Base-by-base conservation (phyloP, 2,888 invertebrate genomes). In the Ametastegia equiseti region DNA sequence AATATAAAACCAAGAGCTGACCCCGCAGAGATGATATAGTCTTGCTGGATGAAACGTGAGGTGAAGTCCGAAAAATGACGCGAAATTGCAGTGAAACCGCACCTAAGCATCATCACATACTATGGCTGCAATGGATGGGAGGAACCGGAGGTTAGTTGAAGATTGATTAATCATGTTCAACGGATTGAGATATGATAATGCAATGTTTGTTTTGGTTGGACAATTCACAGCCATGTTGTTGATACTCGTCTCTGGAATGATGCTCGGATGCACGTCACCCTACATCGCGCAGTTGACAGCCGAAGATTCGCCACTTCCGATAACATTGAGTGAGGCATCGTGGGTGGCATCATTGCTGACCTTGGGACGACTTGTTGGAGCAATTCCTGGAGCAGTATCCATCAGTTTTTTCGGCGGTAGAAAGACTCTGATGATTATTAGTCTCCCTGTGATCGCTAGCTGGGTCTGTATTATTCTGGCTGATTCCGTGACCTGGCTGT, bases 181-280 rank as follows among this genome's bases (percentile, higher is more conserved):
- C n/a, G n/a, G n/a, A n/a, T n/a, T n/a, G n/a, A n/a, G n/a, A n/a
- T n/a, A n/a, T n/a, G n/a, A n/a, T n/a, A n/a, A n/a, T n/a, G n/a
- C n/a, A n/a, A n/a, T n/a, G n/a, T n/a, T n/a, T n/a, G n/a, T n/a
- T n/a, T n/a, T n/a, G n/a, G n/a, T n/a, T n/a, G n/a, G n/a, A n/a
- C n/a, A n/a, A n/a, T 75, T 71, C 15, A 27, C 75, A 90, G 90
- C 88, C n/a, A 83, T 83, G 30, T 36, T 88, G 27, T 69, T 89
- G 77, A 80, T 85, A 30, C 42, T 86, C 27, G 84, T 83, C 73
- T 65, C 87, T 7, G 90, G 90, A 5, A 80, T 89, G 65, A 80
- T 83, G 19, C 42, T 84, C 30, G 90, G 89, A 11, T 90, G 89
- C 90, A 86, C 87, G 1, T 89, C 90, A 0, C 90, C 90, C 19